phyloP scores from a whole-genome alignment of 2,113 vertebrate genomes.

The Macquaria australasica region DNA sequence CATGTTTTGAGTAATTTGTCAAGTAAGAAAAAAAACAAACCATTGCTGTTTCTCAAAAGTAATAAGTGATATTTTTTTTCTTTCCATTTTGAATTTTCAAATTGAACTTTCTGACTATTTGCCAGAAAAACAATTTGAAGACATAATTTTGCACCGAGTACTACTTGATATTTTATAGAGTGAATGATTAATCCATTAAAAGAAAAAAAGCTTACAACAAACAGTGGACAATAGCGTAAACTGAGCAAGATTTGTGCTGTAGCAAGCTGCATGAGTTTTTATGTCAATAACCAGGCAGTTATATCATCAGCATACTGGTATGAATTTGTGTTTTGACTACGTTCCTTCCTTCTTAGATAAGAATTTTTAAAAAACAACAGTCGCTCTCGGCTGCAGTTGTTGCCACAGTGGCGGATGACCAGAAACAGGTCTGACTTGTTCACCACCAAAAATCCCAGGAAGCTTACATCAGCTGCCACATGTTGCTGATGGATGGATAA shows the following conservation, averaged over 20 bases:
- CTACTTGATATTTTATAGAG: background rate
- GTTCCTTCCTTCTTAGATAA: background rate
- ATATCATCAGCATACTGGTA: too few species aligned
- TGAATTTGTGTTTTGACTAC: too few species aligned
- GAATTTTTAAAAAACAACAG: background rate
- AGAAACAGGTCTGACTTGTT: conserved; percentile 50
- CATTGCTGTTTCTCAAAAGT: background rate
- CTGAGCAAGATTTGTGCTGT: background rate
- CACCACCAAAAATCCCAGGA: background rate
- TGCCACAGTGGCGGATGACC: background rate
- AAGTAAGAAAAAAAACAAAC: background rate
- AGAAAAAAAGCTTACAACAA: background rate
- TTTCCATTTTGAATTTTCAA: too few species aligned
- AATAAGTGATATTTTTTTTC: background rate
- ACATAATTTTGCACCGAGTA: background rate
- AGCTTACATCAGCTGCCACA: conserved; percentile 46
- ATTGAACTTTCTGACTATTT: too few species aligned
- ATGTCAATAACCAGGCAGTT: too few species aligned
- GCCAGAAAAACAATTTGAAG: too few species aligned
- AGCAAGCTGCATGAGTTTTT: background rate
- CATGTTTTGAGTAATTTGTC: background rate
- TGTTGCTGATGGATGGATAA: background rate
- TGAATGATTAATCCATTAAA: background rate
- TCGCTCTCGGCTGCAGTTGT: background rate
- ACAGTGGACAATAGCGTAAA: background rate